Evolutionary conservation across 2,797 vertebrate species (phyloP), one percentile per base, ranked within the genome.

Genomic region (Falco concolor): DNA sequence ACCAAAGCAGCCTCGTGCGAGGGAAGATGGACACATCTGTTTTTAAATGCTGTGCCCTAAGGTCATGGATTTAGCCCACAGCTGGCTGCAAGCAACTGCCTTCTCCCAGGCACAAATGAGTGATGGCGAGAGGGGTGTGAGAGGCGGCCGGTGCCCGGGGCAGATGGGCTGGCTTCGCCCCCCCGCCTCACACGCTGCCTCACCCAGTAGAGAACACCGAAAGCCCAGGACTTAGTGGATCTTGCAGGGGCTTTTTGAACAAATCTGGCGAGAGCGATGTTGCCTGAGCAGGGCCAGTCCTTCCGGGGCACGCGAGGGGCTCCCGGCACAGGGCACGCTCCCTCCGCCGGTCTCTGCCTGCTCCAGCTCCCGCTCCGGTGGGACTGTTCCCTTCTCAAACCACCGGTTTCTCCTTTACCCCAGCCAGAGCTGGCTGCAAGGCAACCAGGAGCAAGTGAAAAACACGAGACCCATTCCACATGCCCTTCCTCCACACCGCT

Each of bases 11-110:
- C 94, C 93, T 81, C 72, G 3, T 52, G 85, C 1, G 57, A 69
- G 87, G 90, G 87, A 75, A 97, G 98, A 98, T 97, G 98, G 98
- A 98, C 98, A 98, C 97, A 97, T 98, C 98, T 98, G 98, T 96
- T 97, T 98, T 97, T 96, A 96, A 97, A 96, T 47, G 94, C 85
- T 84, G 95, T 95, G 85, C 97, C 97, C 97, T 45, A 40, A 95
- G 94, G 93, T 89, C 92, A 32, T 75, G 47, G 87, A 49, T 44
- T n/a, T 13, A 28, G 63, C 4, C 54, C 8, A 6, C 0, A 36
- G 47, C 75, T 89, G 83, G 63, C 87, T 87, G 65, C 57, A 67
- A 40, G 32, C 30, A 36, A 75, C 57, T 17, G 40, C 68, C 67
- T 38, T 47, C 75, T 72, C 47, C 73, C 42, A 53, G 65, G 85